Evolutionary conservation across 2,888 invertebrate genomes (phyloP).

Genomic region (Pachycephus smyrnensis): DNA sequence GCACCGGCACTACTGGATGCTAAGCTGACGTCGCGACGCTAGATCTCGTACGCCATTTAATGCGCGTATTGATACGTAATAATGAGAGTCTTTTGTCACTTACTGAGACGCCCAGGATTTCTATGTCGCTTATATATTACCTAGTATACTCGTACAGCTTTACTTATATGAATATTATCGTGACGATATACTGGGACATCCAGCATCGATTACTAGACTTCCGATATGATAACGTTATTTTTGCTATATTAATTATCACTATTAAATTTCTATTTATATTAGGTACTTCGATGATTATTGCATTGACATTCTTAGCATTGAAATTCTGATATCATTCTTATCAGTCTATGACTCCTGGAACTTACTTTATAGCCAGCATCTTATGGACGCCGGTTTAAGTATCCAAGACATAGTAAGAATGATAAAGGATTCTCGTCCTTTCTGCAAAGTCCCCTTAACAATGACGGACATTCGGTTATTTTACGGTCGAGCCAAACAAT

Average conservation of each 20-base stretch:
- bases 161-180: neutral
- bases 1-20: neutral
- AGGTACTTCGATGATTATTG: neutral
- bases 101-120: slow-evolving; percentile 1
- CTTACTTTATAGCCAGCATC: neutral
- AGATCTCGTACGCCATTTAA: slow-evolving; percentile 42
- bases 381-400: neutral
- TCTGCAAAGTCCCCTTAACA: neutral
- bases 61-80: slow-evolving; percentile 59
- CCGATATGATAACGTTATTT: too few relatives aligned
- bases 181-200: neutral
- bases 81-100: slow-evolving; percentile 58
- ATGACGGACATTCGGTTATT: slow-evolving; percentile 40
- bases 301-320: neutral
- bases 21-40: neutral
- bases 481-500: slow-evolving; percentile 54
- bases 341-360: neutral
- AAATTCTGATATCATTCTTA: neutral
- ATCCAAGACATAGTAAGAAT: neutral
- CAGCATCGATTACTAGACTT: too few relatives aligned
- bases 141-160: neutral
- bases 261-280: neutral
- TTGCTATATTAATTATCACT: neutral
- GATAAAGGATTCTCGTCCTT: neutral
- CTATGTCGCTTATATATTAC: neutral